Evolutionary conservation across 2,797 vertebrate species (phyloP), one percentile per base, ranked within the genome.

Genomic region (Chiroxiphia lanceolata): DNA sequence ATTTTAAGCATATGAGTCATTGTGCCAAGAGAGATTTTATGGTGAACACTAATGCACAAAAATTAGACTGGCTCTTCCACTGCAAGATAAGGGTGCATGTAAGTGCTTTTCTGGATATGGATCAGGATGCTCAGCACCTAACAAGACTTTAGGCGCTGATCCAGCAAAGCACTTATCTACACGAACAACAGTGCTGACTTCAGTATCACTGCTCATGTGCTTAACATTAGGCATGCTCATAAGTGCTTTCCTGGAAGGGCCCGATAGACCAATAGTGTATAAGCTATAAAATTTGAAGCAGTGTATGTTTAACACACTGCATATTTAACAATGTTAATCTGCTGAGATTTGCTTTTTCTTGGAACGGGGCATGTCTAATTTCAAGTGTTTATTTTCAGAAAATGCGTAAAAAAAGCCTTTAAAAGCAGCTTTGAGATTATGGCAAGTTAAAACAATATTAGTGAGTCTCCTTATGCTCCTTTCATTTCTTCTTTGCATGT

Each of bases 81-180:
- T 80, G 92, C 93, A 83, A 96, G 95, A 95, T 96, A 97, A 97
- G 93, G 91, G 21, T 38, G 81, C 83, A 86, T 0, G 0, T 96
- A 95, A 96, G 95, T 95, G 95, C 90, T 96, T 94, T 96, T 86
- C 95, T 97, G 96, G 95, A 96, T 90, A 90, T 93, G 75, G 94
- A 93, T 96, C 96, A 95, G 95, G 93, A 94, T 95, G 95, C 86
- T 95, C 91, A 96, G 94, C 95, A 97, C 95, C 94, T 96, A 95
- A 88, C 94, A 90, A 81, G 94, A 57, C 88, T 91, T 91, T 9
- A 95, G 95, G 95, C 94, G 40, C 34, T 3, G 90, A 50, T 96
- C 94, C 95, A 97, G 86, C 74, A 96, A 94, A 96, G 95, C 94
- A 96, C 95, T 96, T 96, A 96, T 3, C 86, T 95, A 85, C 70